Evolutionary conservation across 1,140 invertebrate species (phyloP).

Genomic region (Oncopodura yosiiana): DNA sequence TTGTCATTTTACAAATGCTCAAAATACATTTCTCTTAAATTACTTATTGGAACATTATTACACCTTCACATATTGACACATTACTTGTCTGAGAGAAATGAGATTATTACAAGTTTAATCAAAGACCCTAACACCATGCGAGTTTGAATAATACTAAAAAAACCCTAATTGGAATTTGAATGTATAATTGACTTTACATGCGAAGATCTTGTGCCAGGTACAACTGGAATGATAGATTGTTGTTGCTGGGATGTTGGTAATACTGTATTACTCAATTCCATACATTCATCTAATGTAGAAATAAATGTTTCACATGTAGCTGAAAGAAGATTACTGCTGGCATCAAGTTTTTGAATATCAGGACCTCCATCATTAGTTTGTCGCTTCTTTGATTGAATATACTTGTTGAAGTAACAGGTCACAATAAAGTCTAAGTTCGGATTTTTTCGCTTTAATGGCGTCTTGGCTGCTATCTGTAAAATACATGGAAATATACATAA

Average conservation of each 20-base stretch:
- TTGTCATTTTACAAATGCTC: no score
- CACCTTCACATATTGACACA: no score
- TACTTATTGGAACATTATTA: no score
- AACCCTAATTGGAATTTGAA: slow-evolving; percentile 24
- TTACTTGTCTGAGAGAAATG: no score
- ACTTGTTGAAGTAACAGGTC: slow-evolving; percentile 76
- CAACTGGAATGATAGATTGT: no score
- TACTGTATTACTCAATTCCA: slow-evolving; percentile 53
- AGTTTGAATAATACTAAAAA: no score
- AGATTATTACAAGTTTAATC: no score
- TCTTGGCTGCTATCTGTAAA: slow-evolving; percentile 40
- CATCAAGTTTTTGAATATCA: slow-evolving; percentile 61
- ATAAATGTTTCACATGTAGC: slow-evolving; percentile 77
- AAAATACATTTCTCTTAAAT: no score
- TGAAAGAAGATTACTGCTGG: slow-evolving; percentile 59
- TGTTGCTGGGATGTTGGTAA: slow-evolving; percentile 34
- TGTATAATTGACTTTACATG: slow-evolving; percentile 22
- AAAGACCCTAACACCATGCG: no score
- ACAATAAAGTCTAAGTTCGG: slow-evolving; percentile 67
- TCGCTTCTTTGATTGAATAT: slow-evolving; percentile 61
- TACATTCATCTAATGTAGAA: slow-evolving; percentile 66
- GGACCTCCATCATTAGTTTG: slow-evolving; percentile 48
- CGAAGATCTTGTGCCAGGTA: slow-evolving; percentile 9
- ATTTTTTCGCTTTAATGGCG: slow-evolving; percentile 60
- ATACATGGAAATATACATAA: background rate